Conservation (phyloP, 1,140 invertebrate genomes). For the Teleogryllus occipitalis region DNA sequence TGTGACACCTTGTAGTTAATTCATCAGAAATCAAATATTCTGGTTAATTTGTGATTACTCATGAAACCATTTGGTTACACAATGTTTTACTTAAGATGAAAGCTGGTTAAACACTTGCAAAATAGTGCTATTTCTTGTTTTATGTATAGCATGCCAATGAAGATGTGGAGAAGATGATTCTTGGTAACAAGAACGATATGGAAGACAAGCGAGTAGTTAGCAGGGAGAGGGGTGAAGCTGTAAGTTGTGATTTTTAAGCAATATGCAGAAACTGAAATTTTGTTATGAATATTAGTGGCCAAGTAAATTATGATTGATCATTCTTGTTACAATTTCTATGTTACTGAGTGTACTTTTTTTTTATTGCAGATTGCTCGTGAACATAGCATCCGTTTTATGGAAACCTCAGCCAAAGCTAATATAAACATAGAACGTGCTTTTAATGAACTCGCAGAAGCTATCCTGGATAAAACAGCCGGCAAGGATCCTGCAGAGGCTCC, state of each 20-base stretch:
- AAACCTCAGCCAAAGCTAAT: slow-evolving; percentile 97
- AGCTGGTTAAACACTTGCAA: too few relatives aligned
- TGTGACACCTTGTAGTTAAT: too few relatives aligned
- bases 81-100: too few relatives aligned
- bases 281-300: background rate
- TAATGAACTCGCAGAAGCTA: slow-evolving; percentile 92
- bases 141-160: slow-evolving; percentile 88
- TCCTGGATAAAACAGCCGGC: slow-evolving; percentile 76
- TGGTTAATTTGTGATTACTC: too few relatives aligned
- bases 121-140: slow-evolving; percentile 17
- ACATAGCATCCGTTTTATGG: slow-evolving; percentile 96
- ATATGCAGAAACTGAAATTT: slow-evolving; percentile 8
- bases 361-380: slow-evolving; percentile 84
- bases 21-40: too few relatives aligned
- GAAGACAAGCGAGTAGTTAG: slow-evolving; percentile 91
- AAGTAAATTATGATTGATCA: too few relatives aligned
- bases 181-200: slow-evolving; percentile 99
- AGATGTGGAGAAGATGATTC: slow-evolving; percentile 99
- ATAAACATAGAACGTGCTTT: slow-evolving; percentile 97
- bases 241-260: slow-evolving; percentile 39
- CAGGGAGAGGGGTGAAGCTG: slow-evolving; percentile 79
- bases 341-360: background rate
- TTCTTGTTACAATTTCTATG: background rate
- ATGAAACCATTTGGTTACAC: too few relatives aligned
- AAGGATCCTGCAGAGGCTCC: slow-evolving; percentile 55